Conservation (phyloP, 2,113 vertebrate species). For the Xenopus borealis region DNA sequence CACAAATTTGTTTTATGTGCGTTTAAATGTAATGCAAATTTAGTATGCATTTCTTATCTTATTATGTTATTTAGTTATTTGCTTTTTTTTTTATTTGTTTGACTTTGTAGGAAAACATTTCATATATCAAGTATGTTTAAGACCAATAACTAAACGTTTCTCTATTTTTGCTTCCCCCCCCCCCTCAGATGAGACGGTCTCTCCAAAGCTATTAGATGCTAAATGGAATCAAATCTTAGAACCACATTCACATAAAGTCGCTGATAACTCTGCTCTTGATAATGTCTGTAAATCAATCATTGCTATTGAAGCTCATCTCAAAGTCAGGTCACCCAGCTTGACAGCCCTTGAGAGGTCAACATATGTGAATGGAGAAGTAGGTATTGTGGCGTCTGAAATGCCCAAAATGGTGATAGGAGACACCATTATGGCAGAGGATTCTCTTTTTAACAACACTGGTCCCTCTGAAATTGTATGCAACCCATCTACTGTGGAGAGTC, state of each 20-base stretch:
- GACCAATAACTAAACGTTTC: too few species aligned
- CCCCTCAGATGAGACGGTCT: constrained; percentile 81
- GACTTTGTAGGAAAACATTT: too few species aligned
- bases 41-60: too few species aligned
- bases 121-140: too few species aligned
- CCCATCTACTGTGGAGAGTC: constrained; percentile 53
- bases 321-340: constrained; percentile 68
- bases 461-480: constrained; percentile 56
- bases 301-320: constrained; percentile 74
- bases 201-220: constrained; percentile 79
- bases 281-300: constrained; percentile 68
- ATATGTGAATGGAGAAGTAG: constrained; percentile 69
- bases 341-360: constrained; percentile 54
- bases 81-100: too few species aligned
- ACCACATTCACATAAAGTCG: constrained; percentile 71
- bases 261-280: constrained; percentile 75
- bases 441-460: constrained; percentile 59
- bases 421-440: constrained; percentile 68
- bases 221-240: constrained; percentile 96
- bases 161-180: constrained; percentile 36
- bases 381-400: constrained; percentile 62
- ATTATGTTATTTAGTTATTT: too few species aligned
- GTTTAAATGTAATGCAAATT: too few species aligned
- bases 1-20: too few species aligned
- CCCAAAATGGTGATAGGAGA: constrained; percentile 77